phyloP scores from a whole-genome alignment of 2,888 invertebrate genomes.

The Zhuqinia jingwanae region DNA sequence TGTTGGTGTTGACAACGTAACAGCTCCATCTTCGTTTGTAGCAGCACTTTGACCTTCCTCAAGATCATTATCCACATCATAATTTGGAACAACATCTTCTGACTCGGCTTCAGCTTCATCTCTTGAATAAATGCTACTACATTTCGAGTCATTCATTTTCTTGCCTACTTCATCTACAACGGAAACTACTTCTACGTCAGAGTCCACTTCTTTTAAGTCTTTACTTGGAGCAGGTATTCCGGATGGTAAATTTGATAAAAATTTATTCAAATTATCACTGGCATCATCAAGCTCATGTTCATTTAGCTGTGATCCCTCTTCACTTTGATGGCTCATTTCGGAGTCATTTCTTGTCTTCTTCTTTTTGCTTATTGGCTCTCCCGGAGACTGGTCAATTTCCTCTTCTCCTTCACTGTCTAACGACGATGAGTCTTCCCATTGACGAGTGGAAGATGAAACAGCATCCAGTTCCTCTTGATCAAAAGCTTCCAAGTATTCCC shows the following conservation, averaged over 20 bases:
- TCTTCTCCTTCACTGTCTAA: not conserved
- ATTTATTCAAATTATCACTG: no score
- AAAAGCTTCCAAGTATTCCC: not conserved
- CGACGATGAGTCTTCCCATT: not conserved
- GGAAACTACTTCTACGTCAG: slow-evolving; percentile 39
- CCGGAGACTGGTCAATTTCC: no score
- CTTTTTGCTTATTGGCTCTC: no score
- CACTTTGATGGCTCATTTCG: no score
- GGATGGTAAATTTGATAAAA: not conserved
- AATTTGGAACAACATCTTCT: slow-evolving; percentile 60
- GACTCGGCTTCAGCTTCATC: slow-evolving; percentile 66
- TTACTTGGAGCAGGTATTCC: not conserved
- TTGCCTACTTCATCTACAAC: not conserved
- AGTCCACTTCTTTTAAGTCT: slow-evolving; percentile 14
- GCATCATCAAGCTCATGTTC: no score
- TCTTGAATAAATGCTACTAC: not conserved
- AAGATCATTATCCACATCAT: slow-evolving; percentile 37
- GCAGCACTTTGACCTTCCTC: not conserved
- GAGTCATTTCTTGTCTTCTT: no score
- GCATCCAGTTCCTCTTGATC: not conserved
- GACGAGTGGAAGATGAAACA: not conserved
- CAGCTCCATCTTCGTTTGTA: not conserved
- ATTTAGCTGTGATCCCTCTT: no score
- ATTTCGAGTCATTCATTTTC: not conserved
- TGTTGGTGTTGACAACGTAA: no score